Conservation (phyloP, 2,888 invertebrate species). For the Agriotes lineatus region DNA sequence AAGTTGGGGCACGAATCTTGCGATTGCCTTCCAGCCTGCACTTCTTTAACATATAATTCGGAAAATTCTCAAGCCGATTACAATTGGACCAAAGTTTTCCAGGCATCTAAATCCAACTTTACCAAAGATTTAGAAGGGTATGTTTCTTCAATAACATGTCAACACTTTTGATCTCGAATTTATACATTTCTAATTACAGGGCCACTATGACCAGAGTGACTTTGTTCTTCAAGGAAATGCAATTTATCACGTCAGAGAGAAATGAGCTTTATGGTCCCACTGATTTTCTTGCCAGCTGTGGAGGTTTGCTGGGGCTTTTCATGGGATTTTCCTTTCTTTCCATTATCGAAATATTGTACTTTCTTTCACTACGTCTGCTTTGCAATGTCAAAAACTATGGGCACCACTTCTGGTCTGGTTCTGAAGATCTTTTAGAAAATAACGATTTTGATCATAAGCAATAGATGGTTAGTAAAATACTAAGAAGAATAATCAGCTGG, state of each 20-base stretch:
- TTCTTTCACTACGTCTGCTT: constrained; percentile 68
- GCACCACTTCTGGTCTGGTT: constrained; percentile 62
- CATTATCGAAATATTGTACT: constrained; percentile 74
- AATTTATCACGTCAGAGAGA: constrained; percentile 69
- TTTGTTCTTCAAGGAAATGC: constrained; percentile 79
- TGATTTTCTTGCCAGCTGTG: constrained; percentile 72
- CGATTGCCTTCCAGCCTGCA: constrained; percentile 75
- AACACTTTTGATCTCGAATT: not conserved
- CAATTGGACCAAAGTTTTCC: constrained; percentile 72
- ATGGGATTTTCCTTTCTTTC: constrained; percentile 76
- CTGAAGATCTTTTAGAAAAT: constrained; percentile 54
- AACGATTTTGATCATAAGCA: constrained; percentile 41
- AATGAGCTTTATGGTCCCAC: constrained; percentile 71
- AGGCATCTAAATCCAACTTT: constrained; percentile 66
- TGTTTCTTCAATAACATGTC: not conserved
- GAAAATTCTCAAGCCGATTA: constrained; percentile 81
- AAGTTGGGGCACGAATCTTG: constrained; percentile 61
- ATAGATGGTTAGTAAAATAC: no score
- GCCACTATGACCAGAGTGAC: constrained; percentile 72
- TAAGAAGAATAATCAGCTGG: no score
- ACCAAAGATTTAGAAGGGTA: constrained; percentile 64
- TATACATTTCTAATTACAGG: constrained; percentile 64
- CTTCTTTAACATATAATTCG: constrained; percentile 78
- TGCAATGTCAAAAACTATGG: constrained; percentile 68
- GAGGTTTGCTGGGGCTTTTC: constrained; percentile 72